Conservation (phyloP, 2,113 vertebrate species). For the Cyrtonyx montezumae region DNA sequence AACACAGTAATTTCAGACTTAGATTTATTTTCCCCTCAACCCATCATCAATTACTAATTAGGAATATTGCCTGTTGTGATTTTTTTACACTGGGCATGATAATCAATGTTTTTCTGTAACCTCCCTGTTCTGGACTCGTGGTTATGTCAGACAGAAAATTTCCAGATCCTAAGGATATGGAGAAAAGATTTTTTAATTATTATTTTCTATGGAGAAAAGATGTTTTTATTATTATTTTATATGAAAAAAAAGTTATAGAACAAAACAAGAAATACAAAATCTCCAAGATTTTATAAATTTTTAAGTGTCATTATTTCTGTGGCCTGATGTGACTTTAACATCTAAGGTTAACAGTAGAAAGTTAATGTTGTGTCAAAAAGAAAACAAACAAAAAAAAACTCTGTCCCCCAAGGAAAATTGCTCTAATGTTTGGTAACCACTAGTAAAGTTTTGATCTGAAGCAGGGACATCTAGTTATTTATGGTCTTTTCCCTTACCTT, state of each 20-base stretch:
- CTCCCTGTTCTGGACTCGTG: background rate
- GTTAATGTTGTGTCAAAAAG: background rate
- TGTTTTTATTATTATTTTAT: background rate
- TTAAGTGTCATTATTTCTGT: background rate
- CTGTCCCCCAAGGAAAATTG: background rate
- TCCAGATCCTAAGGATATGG: background rate
- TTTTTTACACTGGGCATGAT: conserved; percentile 17
- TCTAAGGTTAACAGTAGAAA: conserved; percentile 12
- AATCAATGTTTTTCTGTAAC: conserved; percentile 15
- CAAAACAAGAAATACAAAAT: conserved; percentile 22
- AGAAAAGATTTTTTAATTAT: background rate
- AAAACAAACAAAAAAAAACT: background rate
- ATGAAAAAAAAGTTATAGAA: background rate
- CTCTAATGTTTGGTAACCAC: conserved; percentile 11
- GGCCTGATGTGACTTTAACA: background rate
- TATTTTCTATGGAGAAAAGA: background rate
- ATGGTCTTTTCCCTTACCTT: background rate
- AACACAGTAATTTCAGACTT: background rate
- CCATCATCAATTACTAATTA: background rate
- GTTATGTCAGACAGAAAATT: conserved; percentile 24
- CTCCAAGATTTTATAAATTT: background rate
- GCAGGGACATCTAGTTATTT: background rate
- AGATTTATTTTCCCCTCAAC: background rate
- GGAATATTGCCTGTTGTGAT: background rate
- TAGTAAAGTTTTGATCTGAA: background rate